Base-by-base conservation (phyloP, 1,140 invertebrate genomes). In the Brachionus manjavacas region DNA sequence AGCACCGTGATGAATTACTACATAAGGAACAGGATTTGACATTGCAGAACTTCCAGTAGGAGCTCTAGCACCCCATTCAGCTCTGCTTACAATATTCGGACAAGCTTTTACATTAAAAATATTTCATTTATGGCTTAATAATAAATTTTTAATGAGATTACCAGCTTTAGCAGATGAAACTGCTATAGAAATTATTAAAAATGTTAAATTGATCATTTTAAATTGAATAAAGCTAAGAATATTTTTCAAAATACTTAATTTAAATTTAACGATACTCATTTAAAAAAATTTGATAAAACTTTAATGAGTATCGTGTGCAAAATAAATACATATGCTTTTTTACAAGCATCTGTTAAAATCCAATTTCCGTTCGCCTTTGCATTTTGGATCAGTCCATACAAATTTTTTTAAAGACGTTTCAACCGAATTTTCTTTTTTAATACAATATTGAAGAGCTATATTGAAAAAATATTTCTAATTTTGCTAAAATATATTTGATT, bases 21-120 rank as follows among this genome's bases (percentile, higher is more conserved):
- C 93, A 85, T 92, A 93, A 1, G 92, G 91, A 1, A 94, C 92
- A 2, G 94, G 93, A 28, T 84, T 85, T 0, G 55, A 49, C 83
- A 87, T 85, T 11, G 28, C 43, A 20, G 66, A 68, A 14, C 70
- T 79, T 14, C 64, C 64, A 20, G 72, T 86, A 4, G 87, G 72
- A 1, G 84, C 46, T 41, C 86, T 74, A 1, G 87, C 87, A 14
- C 84, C 49, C 87, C 87, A 87, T 78, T 85, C 78, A 23, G 55
- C n/a, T 9, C 87, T 83, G 16, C 74, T 85, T 11, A 87, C 86
- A 46, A 81, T 81, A n/a, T 31, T 39, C 23, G 79, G 79, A 68
- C 79, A 81, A 23, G 79, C 79, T 81, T 64, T 64, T 16, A 81
- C 31, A 64, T 74, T 31, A 25, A 1, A 76, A 20, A 23, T 43